Evolutionary conservation across 1,140 invertebrate genomes (phyloP), one percentile per base, ranked within the genome.

Genomic region (Portunus trituberculatus): DNA sequence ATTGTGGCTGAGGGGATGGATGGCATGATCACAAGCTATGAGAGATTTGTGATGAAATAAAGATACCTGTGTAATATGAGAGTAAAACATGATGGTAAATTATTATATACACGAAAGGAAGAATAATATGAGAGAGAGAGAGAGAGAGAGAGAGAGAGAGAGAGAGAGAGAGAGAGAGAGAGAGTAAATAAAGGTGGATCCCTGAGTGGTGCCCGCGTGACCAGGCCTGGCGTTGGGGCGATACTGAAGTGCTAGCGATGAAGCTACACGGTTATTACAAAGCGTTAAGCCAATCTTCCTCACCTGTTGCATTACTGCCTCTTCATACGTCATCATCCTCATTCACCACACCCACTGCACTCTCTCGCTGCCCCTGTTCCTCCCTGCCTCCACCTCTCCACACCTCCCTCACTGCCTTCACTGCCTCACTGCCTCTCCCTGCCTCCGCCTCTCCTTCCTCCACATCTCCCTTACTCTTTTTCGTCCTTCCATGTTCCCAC

Each of bases 201-300:
- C 16, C 12, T 59, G 52, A 20, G 52, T 59, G 52, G 52, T 76
- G 20, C 20, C 67, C 67, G 67, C 67, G 25, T 76, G 67, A 76
- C 67, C 67, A 76, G n/a, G 67, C 20, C 67, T 76, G 67, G 67
- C 20, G 67, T 76, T 25, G 20, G 67, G 67, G 67, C 67, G 25
- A n/a, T 76, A 76, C 20, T n/a, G 67, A 76, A 76, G 67, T 76
- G 67, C 6, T n/a, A 8, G 67, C 67, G 67, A 25, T 76, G 67
- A 76, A n/a, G 67, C 67, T 76, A 76, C 67, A 76, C 67, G 67
- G 67, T 76, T n/a, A 76, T 76, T 76, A 76, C 67, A n/a, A 25
- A n/a, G 67, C 67, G n/a, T 76, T 76, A 76, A 76, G 20, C 67
- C 67, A 76, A 76, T 76, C 67, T 76, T n/a, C 25, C 67, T 76